A percentile compares a stretch with the other conserved stretches of the same genome.
These are phyloP conservation scores for Rallus crepitans DNA, from an alignment of 2,797 vertebrate species.

Conservation along the genomic window DNA sequence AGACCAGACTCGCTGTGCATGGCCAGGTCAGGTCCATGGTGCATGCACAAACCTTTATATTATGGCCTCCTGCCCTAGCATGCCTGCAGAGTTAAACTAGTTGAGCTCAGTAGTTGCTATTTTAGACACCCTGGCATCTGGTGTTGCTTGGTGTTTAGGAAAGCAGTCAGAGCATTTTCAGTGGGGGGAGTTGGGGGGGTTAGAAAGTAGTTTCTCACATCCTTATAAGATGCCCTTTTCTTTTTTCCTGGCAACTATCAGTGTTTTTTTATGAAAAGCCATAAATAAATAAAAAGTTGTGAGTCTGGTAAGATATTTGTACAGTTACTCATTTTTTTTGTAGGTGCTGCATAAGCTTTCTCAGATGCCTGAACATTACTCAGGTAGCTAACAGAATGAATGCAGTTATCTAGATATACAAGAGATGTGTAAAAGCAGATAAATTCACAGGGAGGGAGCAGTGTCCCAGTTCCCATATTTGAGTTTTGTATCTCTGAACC, in stretches of 20 bases:
- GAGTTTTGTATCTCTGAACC: slow-evolving; percentile 26
- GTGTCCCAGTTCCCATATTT: background rate
- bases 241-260: background rate
- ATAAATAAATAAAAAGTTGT: slow-evolving; percentile 31
- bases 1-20: background rate
- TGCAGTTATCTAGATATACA: background rate
- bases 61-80: background rate
- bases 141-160: slow-evolving; percentile 48
- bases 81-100: slow-evolving; percentile 44
- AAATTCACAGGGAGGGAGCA: background rate
- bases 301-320: background rate
- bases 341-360: background rate
- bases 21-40: background rate
- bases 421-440: background rate
- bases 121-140: slow-evolving; percentile 67
- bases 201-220: background rate
- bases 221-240: background rate
- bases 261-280: background rate
- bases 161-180: slow-evolving; percentile 1
- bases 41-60: background rate
- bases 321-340: background rate
- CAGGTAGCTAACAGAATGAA: background rate
- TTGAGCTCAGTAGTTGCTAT: slow-evolving; percentile 62
- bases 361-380: background rate
- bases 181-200: background rate